phyloP scores from a whole-genome alignment of 2,888 invertebrate species.

The Apomyelois bistriatella region DNA sequence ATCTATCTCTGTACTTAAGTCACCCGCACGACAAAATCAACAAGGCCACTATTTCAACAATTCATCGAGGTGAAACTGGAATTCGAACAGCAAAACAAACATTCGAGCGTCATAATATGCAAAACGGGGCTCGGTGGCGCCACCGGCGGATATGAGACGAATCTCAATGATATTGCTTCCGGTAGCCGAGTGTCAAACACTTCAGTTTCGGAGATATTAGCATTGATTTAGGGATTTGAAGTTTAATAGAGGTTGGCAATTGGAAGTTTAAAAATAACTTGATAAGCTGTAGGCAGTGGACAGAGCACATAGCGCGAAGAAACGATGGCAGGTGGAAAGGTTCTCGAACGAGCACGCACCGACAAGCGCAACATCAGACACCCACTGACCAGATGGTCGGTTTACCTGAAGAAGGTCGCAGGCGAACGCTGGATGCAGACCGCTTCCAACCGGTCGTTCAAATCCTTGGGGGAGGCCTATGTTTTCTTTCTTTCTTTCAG shows the following conservation, averaged over 20 bases:
- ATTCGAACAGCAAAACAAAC: background rate
- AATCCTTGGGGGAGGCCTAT: too few species aligned
- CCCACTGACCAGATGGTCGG: too few species aligned
- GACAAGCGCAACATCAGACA: too few species aligned
- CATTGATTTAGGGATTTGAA: background rate
- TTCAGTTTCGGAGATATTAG: background rate
- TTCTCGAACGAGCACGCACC: too few species aligned
- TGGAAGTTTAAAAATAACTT: background rate
- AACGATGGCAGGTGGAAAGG: too few species aligned
- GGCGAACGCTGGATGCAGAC: too few species aligned
- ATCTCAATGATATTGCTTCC: conserved; percentile 9
- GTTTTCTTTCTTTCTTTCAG: too few species aligned
- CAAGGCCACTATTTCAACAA: background rate
- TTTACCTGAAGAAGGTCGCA: too few species aligned
- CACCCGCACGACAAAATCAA: background rate
- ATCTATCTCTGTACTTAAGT: background rate
- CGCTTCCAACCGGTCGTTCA: too few species aligned
- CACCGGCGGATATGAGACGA: conserved; percentile 8
- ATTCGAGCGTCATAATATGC: conserved; percentile 3
- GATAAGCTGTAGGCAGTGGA: too few species aligned
- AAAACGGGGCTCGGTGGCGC: conserved; percentile 6
- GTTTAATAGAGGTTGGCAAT: background rate
- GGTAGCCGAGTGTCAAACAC: conserved; percentile 3
- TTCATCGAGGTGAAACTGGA: background rate
- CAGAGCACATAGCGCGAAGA: too few species aligned